Base-by-base conservation (phyloP, 2,888 invertebrate species). In the Cantharis nigra region DNA sequence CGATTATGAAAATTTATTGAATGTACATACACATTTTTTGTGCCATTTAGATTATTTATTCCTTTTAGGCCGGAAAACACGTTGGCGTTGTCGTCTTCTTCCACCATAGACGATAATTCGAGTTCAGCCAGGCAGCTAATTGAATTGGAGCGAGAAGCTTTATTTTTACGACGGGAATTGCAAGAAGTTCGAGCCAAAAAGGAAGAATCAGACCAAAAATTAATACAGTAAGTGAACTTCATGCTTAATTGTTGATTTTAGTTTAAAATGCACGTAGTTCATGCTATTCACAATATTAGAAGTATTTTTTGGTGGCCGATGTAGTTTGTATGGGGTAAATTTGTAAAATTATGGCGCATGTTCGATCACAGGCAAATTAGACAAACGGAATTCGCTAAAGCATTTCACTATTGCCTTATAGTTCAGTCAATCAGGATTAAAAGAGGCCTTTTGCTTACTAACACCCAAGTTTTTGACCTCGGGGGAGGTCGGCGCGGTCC, bases 181-280 rank as follows among this genome's bases (percentile, higher is more conserved):
- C 89, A 90, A 4, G 92, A 92, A 79, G 90, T 90, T 84, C 89
- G 91, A 80, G 90, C 90, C 74, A 91, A 91, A 72, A 91, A 91
- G 81, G 90, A 90, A 80, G 90, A 88, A 81, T 90, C 91, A 0
- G 92, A 92, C 82, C 91, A 91, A 67, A 90, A 91, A 82, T 88
- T 90, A 70, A 87, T 89, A 83, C 91, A 92, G 92, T 92, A 87
- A 90, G 89, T 88, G 77, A 11, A 28, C 30, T 49, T 49, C 0
- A n/a, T 49, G n/a, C 49, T 49, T 49, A 49, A 49, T 49, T n/a
- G 49, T 49, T 49, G 49, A 49, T 49, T 33, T 33, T 33, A n/a
- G 33, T 33, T 33, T 33, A 33, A 0, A n/a, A 49, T n/a, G 49
- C 49, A 49, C 49, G n/a, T n/a, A n/a, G 49, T 49, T 49, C n/a